phyloP scores from a whole-genome alignment of 2,888 invertebrate genomes.

The Heliconius ethilla region DNA sequence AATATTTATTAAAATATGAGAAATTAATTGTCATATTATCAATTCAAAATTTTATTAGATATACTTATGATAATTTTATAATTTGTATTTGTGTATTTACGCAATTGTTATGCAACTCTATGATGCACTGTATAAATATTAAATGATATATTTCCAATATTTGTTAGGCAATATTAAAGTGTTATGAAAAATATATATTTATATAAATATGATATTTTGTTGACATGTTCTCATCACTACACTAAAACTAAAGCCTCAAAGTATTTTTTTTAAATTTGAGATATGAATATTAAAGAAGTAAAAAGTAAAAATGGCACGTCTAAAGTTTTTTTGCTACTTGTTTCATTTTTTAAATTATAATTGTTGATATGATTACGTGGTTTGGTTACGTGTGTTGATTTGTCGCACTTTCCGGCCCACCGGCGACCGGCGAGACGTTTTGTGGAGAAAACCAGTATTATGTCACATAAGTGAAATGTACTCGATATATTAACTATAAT shows the following conservation, averaged over 20 bases:
- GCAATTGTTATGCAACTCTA: background rate
- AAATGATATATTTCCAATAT: background rate
- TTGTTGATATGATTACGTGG: constrained; percentile 34
- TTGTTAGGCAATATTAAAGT: background rate
- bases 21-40: background rate
- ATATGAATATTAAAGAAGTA: background rate
- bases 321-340: background rate
- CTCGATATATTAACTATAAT: constrained; percentile 22
- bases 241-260: background rate
- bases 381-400: constrained; percentile 36
- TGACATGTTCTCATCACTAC: background rate
- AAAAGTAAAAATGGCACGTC: background rate
- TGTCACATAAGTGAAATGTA: constrained; percentile 33
- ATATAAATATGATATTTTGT: background rate
- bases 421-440: constrained; percentile 30
- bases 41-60: background rate
- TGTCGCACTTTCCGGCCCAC: constrained; percentile 34
- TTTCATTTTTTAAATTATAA: constrained; percentile 12
- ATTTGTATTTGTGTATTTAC: background rate
- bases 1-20: background rate
- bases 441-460: constrained; percentile 39
- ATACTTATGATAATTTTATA: background rate
- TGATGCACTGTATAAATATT: constrained; percentile 1
- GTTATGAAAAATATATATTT: background rate
- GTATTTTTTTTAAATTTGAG: background rate